Conservation (phyloP, 2,113 vertebrate species). For the Scytalopus superciliaris region DNA sequence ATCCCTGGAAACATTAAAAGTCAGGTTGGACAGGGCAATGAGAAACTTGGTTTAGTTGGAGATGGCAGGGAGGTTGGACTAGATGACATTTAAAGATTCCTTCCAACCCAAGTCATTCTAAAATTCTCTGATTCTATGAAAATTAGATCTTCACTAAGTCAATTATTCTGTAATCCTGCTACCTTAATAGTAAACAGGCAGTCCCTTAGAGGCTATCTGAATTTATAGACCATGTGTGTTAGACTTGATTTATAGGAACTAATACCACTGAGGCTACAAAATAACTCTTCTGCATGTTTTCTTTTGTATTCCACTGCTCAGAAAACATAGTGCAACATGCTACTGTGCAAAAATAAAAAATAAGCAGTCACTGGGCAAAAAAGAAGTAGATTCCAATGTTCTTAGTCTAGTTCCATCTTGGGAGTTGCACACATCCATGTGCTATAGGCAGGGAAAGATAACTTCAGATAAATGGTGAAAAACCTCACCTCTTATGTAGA, state of each 20-base stretch:
- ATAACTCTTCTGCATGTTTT: neutral
- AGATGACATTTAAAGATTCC: neutral
- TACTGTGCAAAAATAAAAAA: neutral
- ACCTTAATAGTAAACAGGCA: neutral
- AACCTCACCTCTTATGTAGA: neutral
- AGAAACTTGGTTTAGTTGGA: neutral
- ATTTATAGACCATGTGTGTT: neutral
- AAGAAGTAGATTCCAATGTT: neutral
- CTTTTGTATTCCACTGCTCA: neutral
- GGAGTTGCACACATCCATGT: neutral
- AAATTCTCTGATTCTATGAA: neutral
- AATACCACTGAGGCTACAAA: neutral
- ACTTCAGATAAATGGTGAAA: neutral
- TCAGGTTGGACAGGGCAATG: neutral
- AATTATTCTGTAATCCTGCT: neutral
- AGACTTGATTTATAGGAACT: neutral
- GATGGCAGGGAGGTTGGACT: neutral
- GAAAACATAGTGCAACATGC: neutral
- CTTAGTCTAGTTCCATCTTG: neutral
- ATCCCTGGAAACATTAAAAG: neutral
- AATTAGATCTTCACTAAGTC: neutral
- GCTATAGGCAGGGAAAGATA: neutral
- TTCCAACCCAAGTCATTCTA: neutral
- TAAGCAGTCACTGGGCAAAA: neutral
- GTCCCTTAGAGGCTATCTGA: neutral